Evolutionary conservation across 2,888 invertebrate genomes (phyloP), one percentile per base, ranked within the genome.

Genomic region (Lydus trimaculatus): DNA sequence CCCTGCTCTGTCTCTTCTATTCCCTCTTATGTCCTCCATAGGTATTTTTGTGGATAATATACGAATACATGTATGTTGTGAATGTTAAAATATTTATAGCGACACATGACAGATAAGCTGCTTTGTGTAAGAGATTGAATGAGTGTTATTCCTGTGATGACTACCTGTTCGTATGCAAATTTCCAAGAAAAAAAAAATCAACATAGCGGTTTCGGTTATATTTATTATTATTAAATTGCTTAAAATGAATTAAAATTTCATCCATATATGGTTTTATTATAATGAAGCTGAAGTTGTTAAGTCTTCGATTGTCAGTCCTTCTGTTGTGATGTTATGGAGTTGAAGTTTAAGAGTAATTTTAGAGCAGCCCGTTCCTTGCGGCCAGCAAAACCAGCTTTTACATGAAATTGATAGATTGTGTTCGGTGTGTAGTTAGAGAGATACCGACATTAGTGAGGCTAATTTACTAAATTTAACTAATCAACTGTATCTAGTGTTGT

Each of bases 151-250:
- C 77, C 73, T 73, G 75, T 76, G 77, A 78, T 77, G 71, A 73
- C 76, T 78, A 76, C n/a, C n/a, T 77, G 76, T 78, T 76, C 76
- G 67, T 77, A 79, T 79, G 78, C 73, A 79, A 79, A 79, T 79
- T 72, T 72, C 6, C 3, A 64, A n/a, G n/a, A n/a, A n/a, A n/a
- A n/a, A n/a, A n/a, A n/a, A 66, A 72, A 79, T 79, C 78, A 79
- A 77, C 78, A 78, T 79, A 78, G 75, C 61, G 74, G 72, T 73
- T 67, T 65, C 61, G 71, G 20, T 17, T 72, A 70, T 68, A 71
- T 71, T 70, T 64, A 66, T 33, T 33, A 33, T 33, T 33, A 33
- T 11, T 8, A 7, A 33, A 33, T 33, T 33, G 33, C 1, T 33
- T 9, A 48, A 48, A 48, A 20, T 48, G 20, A 48, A 43, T 43